Base-by-base conservation (phyloP, 2,888 invertebrate species). In the Phasia obesa region DNA sequence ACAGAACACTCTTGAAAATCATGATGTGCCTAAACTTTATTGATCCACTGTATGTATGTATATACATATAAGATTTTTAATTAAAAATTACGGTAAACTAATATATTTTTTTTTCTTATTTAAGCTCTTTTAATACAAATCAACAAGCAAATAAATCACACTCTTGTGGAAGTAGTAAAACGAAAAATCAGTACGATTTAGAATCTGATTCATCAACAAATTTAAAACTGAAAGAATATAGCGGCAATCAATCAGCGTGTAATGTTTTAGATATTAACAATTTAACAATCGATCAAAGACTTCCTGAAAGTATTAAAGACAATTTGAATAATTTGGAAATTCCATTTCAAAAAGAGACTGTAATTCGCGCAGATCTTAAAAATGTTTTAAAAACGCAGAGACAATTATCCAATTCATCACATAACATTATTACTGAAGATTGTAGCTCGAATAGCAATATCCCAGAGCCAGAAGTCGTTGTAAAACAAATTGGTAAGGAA, bases 341-440 rank as follows among this genome's bases (percentile, higher is more conserved):
- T 15, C 0, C 51, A 17, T 2, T 2, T 13, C 38, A n/a, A 49
- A 70, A 44, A 44, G 60, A 17, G 21, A 19, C 67, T 2, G 11
- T 4, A 7, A 42, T 62, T 69, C 87, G 87, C 82, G 87, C 87
- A 17, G 88, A 88, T 70, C 87, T 88, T 60, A 87, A 88, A 87
- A 88, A 88, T 86, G 87, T 89, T 44, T 86, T 88, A 44, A 87
- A 87, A 74, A 84, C 88, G 47, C 88, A 89, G 74, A 85, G 85
- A 44, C 87, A 88, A 53, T 7, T 77, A n/a, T 17, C 51, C 17
- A 55, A 62, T 9, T 25, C 57, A n/a, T 11, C 38, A 17, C 60
- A 38, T 44, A 79, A 51, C 7, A 4, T 49, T 55, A 25, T 87
- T 86, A 76, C 78, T 86, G 57, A 84, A 77, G 60, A 80, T 83